Evolutionary conservation across 2,888 invertebrate genomes (phyloP).

Genomic region (Periphyllus acericola): DNA sequence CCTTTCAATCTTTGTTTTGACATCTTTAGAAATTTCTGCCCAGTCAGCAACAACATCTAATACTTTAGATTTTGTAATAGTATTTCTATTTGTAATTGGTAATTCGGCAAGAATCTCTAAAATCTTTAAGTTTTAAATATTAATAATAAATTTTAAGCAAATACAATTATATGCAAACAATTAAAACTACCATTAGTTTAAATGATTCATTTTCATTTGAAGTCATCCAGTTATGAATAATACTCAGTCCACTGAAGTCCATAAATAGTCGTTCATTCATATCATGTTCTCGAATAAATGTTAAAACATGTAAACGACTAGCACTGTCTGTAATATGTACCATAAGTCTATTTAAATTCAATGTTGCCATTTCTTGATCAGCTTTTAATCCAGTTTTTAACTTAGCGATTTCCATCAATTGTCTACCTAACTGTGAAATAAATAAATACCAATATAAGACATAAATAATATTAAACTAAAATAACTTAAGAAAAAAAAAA

Average conservation of each 20-base stretch:
- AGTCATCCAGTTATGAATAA: conserved; percentile 91
- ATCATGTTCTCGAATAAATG: conserved; percentile 82
- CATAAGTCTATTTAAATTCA: conserved; percentile 89
- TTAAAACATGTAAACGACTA: conserved; percentile 79
- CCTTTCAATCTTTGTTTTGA: conserved; percentile 62
- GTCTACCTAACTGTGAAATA: conserved; percentile 40
- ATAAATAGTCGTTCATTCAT: conserved; percentile 85
- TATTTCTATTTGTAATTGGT: conserved; percentile 92
- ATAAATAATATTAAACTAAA: background rate
- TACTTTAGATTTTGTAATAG: conserved; percentile 92
- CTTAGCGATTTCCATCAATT: conserved; percentile 40
- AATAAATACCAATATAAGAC: conserved; percentile 12
- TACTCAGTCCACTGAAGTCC: conserved; percentile 90
- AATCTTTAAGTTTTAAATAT: conserved; percentile 70
- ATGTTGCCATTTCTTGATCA: conserved; percentile 69
- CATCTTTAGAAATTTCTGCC: conserved; percentile 62
- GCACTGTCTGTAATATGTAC: conserved; percentile 87
- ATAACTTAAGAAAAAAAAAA: background rate
- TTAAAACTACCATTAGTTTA: conserved; percentile 51
- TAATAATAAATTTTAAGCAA: background rate
- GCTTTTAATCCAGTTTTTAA: conserved; percentile 52
- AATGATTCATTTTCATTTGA: conserved; percentile 59
- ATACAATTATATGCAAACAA: background rate
- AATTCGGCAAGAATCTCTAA: conserved; percentile 83
- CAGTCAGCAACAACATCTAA: conserved; percentile 86